These are phyloP conservation scores for Troglohyphantes excavatus DNA, from an alignment of 2,888 invertebrate species.

Conservation along the genomic window DNA sequence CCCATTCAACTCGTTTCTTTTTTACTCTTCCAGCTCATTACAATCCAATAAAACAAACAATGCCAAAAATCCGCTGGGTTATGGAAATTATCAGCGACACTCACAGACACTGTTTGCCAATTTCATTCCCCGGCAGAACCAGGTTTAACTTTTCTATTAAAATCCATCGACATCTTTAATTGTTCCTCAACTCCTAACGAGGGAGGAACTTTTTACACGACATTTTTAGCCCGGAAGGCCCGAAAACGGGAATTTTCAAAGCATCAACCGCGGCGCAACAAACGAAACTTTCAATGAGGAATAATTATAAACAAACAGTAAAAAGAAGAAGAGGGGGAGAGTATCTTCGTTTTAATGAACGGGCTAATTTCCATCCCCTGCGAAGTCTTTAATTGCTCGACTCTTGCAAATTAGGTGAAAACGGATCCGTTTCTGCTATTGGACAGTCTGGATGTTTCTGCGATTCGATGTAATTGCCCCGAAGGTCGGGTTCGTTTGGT, in stretches of 20 bases:
- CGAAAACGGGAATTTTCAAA: no score
- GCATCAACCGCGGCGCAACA: slow-evolving; percentile 34
- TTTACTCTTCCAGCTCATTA: no score
- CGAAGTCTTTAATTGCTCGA: slow-evolving; percentile 70
- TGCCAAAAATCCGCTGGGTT: slow-evolving; percentile 30
- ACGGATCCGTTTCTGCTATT: background rate
- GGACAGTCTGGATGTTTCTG: slow-evolving; percentile 31
- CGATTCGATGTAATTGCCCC: slow-evolving; percentile 64
- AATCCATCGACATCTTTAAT: slow-evolving; percentile 61
- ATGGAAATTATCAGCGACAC: slow-evolving; percentile 41
- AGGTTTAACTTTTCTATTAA: slow-evolving; percentile 72
- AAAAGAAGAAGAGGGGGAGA: slow-evolving; percentile 41
- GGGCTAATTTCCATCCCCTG: slow-evolving; percentile 62
- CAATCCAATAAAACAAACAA: slow-evolving; percentile 21
- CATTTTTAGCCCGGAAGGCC: slow-evolving; percentile 63
- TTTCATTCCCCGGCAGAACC: slow-evolving; percentile 9
- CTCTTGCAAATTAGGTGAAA: slow-evolving; percentile 69
- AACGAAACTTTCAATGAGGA: slow-evolving; percentile 53
- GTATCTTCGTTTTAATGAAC: slow-evolving; percentile 55
- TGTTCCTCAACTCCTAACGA: slow-evolving; percentile 65
- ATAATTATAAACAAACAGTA: slow-evolving; percentile 76
- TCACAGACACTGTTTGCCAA: slow-evolving; percentile 50
- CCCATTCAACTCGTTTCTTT: no score
- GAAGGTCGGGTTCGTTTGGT: slow-evolving; percentile 37
- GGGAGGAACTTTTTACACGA: slow-evolving; percentile 17